Conservation (phyloP, 2,888 invertebrate genomes). For the Scotopteryx bipunctaria region DNA sequence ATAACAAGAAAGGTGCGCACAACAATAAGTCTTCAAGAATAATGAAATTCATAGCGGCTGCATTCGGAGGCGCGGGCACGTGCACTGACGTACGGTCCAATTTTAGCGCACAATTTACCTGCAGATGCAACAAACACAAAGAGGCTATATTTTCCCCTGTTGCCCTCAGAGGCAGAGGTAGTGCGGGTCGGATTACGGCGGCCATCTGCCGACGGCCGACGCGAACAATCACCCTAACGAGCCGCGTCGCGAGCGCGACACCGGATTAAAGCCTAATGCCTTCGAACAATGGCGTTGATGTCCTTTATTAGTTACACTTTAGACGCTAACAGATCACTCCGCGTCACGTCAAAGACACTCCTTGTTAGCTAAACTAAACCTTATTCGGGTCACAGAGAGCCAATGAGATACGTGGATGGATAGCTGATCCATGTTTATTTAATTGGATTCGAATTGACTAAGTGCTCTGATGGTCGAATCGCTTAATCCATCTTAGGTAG, state of each 20-base stretch:
- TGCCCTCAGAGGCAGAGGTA: constrained; percentile 43
- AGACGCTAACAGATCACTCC: constrained; percentile 77
- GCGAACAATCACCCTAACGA: constrained; percentile 81
- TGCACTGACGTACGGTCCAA: constrained; percentile 62
- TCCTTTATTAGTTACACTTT: constrained; percentile 71
- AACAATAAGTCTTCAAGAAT: constrained; percentile 77
- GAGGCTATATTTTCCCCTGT: constrained; percentile 67
- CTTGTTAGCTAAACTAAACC: constrained; percentile 79
- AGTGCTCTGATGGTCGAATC: constrained; percentile 27
- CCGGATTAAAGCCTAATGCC: constrained; percentile 80
- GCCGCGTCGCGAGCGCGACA: constrained; percentile 65
- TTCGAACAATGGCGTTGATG: constrained; percentile 74
- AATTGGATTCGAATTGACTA: constrained; percentile 46
- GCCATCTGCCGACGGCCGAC: constrained; percentile 74
- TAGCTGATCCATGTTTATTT: constrained; percentile 51
- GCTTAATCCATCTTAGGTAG: constrained; percentile 19
- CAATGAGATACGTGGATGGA: constrained; percentile 44
- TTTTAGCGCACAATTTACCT: constrained; percentile 80
- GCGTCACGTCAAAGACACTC: constrained; percentile 72
- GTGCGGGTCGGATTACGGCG: constrained; percentile 75
- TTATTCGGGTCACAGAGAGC: constrained; percentile 60
- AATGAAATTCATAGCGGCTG: constrained; percentile 71
- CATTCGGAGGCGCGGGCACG: constrained; percentile 69
- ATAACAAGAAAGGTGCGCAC: constrained; percentile 57
- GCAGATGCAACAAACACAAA: constrained; percentile 82